phyloP scores from a whole-genome alignment of 2,888 invertebrate species.

The Agriopis aurantiaria region DNA sequence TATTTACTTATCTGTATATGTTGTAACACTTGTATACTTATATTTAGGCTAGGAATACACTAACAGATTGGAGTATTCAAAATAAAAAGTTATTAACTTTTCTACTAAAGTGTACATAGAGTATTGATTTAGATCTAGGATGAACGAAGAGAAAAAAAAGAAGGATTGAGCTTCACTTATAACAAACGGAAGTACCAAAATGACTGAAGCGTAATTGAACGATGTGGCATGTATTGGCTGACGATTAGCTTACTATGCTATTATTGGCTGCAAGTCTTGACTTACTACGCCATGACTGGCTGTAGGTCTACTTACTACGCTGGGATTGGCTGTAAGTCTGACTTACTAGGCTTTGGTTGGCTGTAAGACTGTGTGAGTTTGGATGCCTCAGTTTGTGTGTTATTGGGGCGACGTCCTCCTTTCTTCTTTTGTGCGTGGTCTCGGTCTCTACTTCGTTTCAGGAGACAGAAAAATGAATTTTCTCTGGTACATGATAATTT shows the following conservation, averaged over 20 bases:
- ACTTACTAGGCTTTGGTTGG: neutral
- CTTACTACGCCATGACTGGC: neutral
- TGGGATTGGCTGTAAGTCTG: neutral
- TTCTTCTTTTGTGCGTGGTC: neutral
- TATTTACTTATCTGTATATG: conserved; percentile 76
- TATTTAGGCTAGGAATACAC: conserved; percentile 52
- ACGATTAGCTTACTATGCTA: neutral
- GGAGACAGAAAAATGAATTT: neutral
- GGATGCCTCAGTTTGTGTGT: neutral
- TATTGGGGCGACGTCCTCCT: neutral
- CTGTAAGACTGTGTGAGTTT: neutral
- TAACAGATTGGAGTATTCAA: conserved; percentile 37
- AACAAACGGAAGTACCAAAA: neutral
- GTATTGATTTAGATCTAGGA: neutral
- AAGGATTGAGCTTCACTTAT: neutral
- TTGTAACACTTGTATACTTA: conserved; percentile 70
- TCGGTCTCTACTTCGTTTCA: neutral
- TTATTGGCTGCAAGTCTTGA: too few relatives aligned
- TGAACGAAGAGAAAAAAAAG: neutral
- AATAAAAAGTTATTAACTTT: neutral
- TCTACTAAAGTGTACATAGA: neutral
- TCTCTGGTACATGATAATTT: neutral
- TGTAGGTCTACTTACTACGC: neutral
- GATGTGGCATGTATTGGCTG: neutral
- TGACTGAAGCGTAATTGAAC: neutral